Evolutionary conservation across 1,140 invertebrate genomes (phyloP).

Genomic region (Tenebrio molitor): DNA sequence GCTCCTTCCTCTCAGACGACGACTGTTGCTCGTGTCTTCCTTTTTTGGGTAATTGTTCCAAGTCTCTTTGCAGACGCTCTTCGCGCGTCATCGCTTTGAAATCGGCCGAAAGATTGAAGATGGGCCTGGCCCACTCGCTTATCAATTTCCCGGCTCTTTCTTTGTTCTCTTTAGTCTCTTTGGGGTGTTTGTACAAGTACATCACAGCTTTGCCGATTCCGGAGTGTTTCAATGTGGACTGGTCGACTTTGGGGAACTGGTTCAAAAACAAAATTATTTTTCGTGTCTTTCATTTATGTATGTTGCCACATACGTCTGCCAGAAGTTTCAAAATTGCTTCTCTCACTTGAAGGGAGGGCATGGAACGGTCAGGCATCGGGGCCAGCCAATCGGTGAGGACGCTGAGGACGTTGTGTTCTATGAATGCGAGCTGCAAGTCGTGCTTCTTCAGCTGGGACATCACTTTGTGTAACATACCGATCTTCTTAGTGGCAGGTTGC

Average conservation of each 20-base stretch:
- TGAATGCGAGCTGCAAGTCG: constrained; percentile 93
- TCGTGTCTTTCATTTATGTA: no score
- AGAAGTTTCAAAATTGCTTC: constrained; percentile 91
- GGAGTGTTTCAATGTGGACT: constrained; percentile 91
- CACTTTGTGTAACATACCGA: constrained; percentile 89
- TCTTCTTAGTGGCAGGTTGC: constrained; percentile 92
- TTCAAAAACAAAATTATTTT: constrained; percentile 64
- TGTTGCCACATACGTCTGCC: constrained; percentile 78
- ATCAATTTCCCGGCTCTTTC: constrained; percentile 93
- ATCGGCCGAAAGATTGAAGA: constrained; percentile 96
- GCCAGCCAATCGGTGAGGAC: constrained; percentile 98
- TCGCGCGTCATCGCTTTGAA: constrained; percentile 91
- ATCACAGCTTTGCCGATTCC: constrained; percentile 99
- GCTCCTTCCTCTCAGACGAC: constrained; percentile 68
- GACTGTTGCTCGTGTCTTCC: constrained; percentile 75
- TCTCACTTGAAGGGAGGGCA: constrained; percentile 93
- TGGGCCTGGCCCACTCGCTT: constrained; percentile 96
- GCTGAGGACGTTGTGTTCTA: constrained; percentile 94
- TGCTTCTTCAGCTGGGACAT: constrained; percentile 95
- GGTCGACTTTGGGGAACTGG: constrained; percentile 94
- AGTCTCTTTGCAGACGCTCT: constrained; percentile 91
- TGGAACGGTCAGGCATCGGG: constrained; percentile 95
- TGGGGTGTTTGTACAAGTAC: constrained; percentile 99
- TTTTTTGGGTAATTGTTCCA: constrained; percentile 79
- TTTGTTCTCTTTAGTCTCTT: constrained; percentile 95